These are phyloP conservation scores for Gnatocerus cornutus DNA, from an alignment of 2,888 invertebrate genomes.

Conservation along the genomic window DNA sequence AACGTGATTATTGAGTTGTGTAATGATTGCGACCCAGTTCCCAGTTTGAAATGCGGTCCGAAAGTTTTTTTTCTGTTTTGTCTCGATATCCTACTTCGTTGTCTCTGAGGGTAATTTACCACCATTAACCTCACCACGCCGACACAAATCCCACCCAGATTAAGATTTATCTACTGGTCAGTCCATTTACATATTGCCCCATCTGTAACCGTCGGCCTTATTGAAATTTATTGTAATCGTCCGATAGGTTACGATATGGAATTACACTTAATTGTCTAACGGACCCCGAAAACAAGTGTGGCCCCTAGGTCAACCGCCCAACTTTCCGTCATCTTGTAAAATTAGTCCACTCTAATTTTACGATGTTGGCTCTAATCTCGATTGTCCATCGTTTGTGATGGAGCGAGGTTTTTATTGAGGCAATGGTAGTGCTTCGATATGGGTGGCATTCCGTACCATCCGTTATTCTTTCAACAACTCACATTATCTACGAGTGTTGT, in stretches of 20 bases:
- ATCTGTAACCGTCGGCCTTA: constrained; percentile 36
- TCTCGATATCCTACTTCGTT: neutral
- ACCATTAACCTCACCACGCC: constrained; percentile 24
- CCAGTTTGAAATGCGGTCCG: constrained; percentile 7
- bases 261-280: constrained; percentile 31
- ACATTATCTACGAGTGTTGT: constrained; percentile 33
- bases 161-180: constrained; percentile 45
- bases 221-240: constrained; percentile 36
- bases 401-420: constrained; percentile 18
- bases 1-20: constrained; percentile 20
- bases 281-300: constrained; percentile 3
- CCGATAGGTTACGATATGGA: constrained; percentile 26
- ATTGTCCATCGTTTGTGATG: constrained; percentile 33
- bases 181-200: constrained; percentile 38
- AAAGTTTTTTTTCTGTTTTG: neutral
- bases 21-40: constrained; percentile 29
- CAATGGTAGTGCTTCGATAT: constrained; percentile 18
- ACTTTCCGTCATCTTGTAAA: constrained; percentile 22
- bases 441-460: constrained; percentile 36
- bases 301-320: neutral
- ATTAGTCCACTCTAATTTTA: constrained; percentile 29
- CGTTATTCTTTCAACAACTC: constrained; percentile 38
- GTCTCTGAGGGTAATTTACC: constrained; percentile 26
- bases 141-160: constrained; percentile 30
- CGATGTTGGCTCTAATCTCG: constrained; percentile 23